Evolutionary conservation across 1,140 invertebrate species (phyloP).

Genomic region (Papilio xuthus): DNA sequence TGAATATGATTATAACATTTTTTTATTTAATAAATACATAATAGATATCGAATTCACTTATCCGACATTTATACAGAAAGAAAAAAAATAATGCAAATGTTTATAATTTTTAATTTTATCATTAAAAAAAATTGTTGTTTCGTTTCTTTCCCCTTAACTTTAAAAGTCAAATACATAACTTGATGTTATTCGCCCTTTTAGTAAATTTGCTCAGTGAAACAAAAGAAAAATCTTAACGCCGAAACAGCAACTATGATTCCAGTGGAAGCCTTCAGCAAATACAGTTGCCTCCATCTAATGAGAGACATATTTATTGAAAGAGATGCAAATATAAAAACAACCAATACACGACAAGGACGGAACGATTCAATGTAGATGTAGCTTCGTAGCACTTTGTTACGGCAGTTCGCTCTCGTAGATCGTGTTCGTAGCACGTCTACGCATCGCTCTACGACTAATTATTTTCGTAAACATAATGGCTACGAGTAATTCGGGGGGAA

Average conservation of each 20-base stretch:
- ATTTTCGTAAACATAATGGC: slow-evolving; percentile 52
- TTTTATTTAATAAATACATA: too few species aligned
- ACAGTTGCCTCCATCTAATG: slow-evolving; percentile 59
- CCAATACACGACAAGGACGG: slow-evolving; percentile 47
- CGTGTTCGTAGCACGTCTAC: slow-evolving; percentile 67
- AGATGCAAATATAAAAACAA: slow-evolving; percentile 46
- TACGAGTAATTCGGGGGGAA: slow-evolving; percentile 51
- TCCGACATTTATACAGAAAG: not conserved
- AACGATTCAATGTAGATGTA: slow-evolving; percentile 46
- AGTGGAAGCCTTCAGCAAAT: slow-evolving; percentile 66
- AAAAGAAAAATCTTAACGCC: slow-evolving; percentile 63
- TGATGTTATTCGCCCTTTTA: not conserved
- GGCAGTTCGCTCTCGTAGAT: slow-evolving; percentile 64
- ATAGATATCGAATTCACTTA: not conserved
- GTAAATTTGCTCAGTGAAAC: slow-evolving; percentile 41
- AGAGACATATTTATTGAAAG: slow-evolving; percentile 56
- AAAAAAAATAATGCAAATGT: not conserved
- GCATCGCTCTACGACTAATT: slow-evolving; percentile 41
- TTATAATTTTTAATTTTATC: not conserved
- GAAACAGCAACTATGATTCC: slow-evolving; percentile 72
- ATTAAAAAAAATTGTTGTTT: not conserved
- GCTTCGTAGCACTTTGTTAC: slow-evolving; percentile 59
- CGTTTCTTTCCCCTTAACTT: not conserved
- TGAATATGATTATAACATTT: too few species aligned
- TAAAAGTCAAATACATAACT: not conserved